These are phyloP conservation scores for Lerista edwardsae DNA, from an alignment of 2,797 vertebrate species.

Conservation along the genomic window DNA sequence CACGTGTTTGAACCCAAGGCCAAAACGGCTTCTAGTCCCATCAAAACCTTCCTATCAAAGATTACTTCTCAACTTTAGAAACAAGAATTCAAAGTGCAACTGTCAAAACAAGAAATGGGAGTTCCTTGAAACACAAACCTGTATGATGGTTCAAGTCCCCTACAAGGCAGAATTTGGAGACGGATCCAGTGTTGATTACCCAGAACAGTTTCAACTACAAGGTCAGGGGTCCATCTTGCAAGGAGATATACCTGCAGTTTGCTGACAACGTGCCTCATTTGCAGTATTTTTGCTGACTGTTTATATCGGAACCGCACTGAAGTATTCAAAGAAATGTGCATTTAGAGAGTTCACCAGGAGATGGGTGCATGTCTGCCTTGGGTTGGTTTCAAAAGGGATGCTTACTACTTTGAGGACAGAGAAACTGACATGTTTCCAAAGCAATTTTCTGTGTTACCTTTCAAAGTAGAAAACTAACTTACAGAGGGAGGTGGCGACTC, in stretches of 20 bases:
- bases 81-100: conserved; percentile 55
- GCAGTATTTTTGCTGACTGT: neutral
- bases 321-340: neutral
- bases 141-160: conserved; percentile 41
- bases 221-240: conserved; percentile 37
- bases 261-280: conserved; percentile 49
- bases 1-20: conserved; percentile 35
- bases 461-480: conserved; percentile 78
- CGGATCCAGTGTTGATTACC: conserved; percentile 58
- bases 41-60: conserved; percentile 62
- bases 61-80: conserved; percentile 57
- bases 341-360: conserved; percentile 32
- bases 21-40: conserved; percentile 45
- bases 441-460: conserved; percentile 21
- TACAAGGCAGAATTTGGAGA: conserved; percentile 64
- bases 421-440: conserved; percentile 48
- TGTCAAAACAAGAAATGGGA: conserved; percentile 50
- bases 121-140: conserved; percentile 26
- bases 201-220: conserved; percentile 38
- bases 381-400: neutral
- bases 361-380: conserved; percentile 30
- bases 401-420: conserved; percentile 15
- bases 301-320: neutral
- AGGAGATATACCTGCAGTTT: conserved; percentile 45
- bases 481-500: conserved; percentile 98